These are phyloP conservation scores for Zonotrichia albicollis DNA, from an alignment of 2,797 vertebrate species.

Conservation along the genomic window DNA sequence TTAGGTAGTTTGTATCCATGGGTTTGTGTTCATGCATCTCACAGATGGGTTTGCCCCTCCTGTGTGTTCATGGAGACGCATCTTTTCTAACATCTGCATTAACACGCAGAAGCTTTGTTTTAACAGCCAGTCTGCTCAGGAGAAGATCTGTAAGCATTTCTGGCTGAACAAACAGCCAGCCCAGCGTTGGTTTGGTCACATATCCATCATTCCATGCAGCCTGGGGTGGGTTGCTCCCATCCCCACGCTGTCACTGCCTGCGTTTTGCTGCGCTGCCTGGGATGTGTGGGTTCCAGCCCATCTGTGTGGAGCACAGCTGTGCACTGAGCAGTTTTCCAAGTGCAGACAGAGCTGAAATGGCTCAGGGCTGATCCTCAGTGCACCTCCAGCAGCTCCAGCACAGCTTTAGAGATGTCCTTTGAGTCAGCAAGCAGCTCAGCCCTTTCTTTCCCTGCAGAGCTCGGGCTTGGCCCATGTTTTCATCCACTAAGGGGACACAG, in stretches of 20 bases:
- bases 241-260: neutral
- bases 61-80: neutral
- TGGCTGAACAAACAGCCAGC: neutral
- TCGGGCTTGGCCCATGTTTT: neutral
- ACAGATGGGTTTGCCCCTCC: neutral
- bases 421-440: neutral
- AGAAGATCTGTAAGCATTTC: neutral
- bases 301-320: neutral
- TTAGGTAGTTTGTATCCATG: neutral
- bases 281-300: neutral
- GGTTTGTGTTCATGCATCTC: neutral
- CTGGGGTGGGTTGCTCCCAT: neutral
- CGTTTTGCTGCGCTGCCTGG: neutral
- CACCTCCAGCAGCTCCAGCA: neutral
- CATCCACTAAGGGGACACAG: neutral
- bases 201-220: neutral
- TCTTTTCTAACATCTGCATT: neutral
- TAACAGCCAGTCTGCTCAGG: neutral
- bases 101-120: neutral
- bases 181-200: neutral
- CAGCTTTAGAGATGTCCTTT: neutral
- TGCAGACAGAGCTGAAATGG: neutral
- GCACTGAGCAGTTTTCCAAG: neutral
- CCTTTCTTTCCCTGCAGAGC: neutral
- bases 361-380: neutral